Evolutionary conservation across 2,797 vertebrate genomes (phyloP).

Genomic region (Lindbergichthys nudifrons): DNA sequence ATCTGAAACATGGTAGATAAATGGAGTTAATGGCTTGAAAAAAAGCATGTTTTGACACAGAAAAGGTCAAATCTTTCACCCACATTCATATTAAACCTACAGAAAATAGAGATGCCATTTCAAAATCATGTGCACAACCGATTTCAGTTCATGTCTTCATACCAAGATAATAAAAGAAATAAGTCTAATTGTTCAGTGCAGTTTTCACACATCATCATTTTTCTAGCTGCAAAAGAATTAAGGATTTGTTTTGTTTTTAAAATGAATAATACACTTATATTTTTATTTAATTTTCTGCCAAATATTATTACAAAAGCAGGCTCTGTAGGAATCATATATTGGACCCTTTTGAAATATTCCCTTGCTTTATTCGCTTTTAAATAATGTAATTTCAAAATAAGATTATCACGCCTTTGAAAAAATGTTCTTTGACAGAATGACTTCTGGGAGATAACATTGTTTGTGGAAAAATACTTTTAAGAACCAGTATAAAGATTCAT

Average conservation of each 20-base stretch:
- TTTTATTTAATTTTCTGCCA: not conserved
- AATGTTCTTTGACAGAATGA: not conserved
- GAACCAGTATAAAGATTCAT: not conserved
- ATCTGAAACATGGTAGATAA: not conserved
- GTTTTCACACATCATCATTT: not conserved
- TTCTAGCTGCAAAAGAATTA: not conserved
- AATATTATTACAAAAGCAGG: not conserved
- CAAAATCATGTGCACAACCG: not conserved
- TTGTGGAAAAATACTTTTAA: not conserved
- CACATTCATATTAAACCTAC: not conserved
- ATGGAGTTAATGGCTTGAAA: conserved; percentile 12
- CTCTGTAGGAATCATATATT: not conserved
- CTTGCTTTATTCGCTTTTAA: not conserved
- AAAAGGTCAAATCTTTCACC: not conserved
- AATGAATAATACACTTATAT: not conserved
- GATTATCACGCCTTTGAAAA: not conserved
- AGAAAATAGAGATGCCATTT: not conserved
- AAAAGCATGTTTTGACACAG: not conserved
- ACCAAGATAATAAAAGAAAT: not conserved
- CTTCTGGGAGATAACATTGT: not conserved
- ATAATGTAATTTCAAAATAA: not conserved
- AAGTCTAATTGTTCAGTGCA: not conserved
- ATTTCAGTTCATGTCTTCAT: not conserved
- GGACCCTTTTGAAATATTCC: not conserved
- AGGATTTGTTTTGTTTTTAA: too few species aligned